Conservation (phyloP, 2,797 vertebrate genomes). For the Anas bernieri region DNA sequence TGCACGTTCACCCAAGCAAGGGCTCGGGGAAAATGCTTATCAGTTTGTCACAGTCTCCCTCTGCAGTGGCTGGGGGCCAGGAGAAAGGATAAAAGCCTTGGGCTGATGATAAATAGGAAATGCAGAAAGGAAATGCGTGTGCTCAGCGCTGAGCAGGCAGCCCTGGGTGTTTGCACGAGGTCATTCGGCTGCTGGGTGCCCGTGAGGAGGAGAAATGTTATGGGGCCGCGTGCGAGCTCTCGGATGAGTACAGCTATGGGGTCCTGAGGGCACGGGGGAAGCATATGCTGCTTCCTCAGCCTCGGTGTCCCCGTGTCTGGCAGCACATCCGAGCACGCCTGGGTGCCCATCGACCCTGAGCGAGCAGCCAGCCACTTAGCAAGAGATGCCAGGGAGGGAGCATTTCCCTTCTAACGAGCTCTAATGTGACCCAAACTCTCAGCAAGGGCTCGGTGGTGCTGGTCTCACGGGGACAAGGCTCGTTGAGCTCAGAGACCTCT, state of each 20-base stretch:
- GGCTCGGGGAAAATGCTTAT: background rate
- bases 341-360: background rate
- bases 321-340: background rate
- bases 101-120: conserved; percentile 12
- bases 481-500: background rate
- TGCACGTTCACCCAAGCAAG: background rate
- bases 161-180: background rate
- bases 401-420: background rate
- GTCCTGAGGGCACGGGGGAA: background rate
- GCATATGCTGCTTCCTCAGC: background rate
- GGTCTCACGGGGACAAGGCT: accelerated
- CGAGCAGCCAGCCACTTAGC: accelerated
- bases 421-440: background rate
- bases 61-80: background rate
- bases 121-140: background rate
- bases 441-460: accelerated
- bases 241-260: background rate
- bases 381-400: accelerated
- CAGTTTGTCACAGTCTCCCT: conserved; percentile 27
- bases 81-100: background rate
- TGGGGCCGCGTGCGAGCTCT: accelerated
- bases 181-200: background rate
- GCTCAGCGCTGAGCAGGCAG: background rate
- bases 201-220: background rate
- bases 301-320: background rate